Evolutionary conservation across 2,113 vertebrate species (phyloP).

Genomic region (Coryphaenoides rupestris): DNA sequence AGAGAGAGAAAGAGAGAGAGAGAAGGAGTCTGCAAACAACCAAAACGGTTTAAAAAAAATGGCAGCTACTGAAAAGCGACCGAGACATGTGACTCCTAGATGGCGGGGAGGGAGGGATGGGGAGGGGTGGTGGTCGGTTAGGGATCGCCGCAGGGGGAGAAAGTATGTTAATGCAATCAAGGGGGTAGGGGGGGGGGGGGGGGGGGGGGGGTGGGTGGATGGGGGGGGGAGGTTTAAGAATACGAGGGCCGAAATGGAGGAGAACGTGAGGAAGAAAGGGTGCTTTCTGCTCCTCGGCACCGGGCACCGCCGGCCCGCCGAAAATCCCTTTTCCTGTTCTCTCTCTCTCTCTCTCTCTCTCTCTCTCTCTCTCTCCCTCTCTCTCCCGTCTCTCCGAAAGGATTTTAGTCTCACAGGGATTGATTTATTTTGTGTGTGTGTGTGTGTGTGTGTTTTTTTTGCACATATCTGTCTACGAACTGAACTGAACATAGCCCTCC

Average conservation of each 20-base stretch:
- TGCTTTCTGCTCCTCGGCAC: neutral
- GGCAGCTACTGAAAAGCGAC: slow-evolving; percentile 15
- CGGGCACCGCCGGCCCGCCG: neutral
- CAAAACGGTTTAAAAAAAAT: slow-evolving; percentile 5
- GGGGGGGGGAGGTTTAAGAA: slow-evolving; percentile 24
- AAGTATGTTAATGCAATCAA: slow-evolving; percentile 52
- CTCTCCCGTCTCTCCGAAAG: neutral
- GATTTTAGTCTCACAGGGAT: slow-evolving; percentile 2
- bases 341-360: neutral
- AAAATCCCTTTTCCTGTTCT: neutral
- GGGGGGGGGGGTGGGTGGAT: no score
- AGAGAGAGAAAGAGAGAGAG: neutral
- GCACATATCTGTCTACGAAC: slow-evolving; percentile 7
- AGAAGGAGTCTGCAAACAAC: slow-evolving; percentile 9
- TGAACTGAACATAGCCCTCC: neutral
- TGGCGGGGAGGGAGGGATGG: neutral
- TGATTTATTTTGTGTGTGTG: no score
- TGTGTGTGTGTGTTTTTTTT: no score
- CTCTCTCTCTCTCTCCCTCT: no score
- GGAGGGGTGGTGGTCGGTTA: no score
- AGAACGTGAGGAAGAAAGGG: slow-evolving; percentile 35
- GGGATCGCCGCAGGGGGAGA: neutral
- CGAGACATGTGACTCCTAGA: slow-evolving; percentile 8
- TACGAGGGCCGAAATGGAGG: slow-evolving; percentile 22
- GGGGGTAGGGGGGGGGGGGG: neutral